Evolutionary conservation across 2,113 vertebrate species (phyloP).

Genomic region (Chaetorhynchus papuensis): DNA sequence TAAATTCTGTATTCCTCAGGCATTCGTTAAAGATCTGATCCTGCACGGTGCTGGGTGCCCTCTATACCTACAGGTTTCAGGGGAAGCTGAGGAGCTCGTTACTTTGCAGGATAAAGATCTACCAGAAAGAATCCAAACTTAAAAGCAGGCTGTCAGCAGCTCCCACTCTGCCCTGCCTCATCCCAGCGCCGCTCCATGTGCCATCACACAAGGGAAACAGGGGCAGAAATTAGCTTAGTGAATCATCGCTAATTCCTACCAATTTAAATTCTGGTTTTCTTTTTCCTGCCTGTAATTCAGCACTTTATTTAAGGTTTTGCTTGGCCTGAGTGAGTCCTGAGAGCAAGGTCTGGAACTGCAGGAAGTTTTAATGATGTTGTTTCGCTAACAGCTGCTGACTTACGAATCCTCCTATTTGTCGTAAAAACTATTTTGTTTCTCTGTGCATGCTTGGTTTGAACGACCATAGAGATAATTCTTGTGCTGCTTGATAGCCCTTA

Average conservation of each 20-base stretch:
- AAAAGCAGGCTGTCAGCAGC: background rate
- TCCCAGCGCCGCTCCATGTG: fast-evolving
- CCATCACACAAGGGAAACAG: background rate
- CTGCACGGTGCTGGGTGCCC: background rate
- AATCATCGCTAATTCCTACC: constrained; percentile 20
- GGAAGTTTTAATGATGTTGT: constrained; percentile 12
- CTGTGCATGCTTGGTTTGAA: background rate
- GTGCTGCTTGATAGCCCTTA: background rate
- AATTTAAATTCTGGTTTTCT: constrained; percentile 6
- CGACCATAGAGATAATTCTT: background rate
- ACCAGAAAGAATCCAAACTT: background rate
- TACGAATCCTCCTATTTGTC: background rate
- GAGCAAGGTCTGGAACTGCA: background rate
- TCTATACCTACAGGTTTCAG: background rate
- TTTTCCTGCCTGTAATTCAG: constrained; percentile 24
- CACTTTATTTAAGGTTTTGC: constrained; percentile 30
- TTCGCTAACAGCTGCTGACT: background rate
- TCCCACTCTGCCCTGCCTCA: background rate
- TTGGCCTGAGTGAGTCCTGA: background rate
- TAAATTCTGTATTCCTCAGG: constrained; percentile 4
- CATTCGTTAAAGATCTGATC: background rate
- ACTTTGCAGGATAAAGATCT: constrained; percentile 16
- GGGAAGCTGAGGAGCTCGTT: background rate
- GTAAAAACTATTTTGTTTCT: background rate
- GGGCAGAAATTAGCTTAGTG: constrained; percentile 35